Percentiles rank a stretch among this genome's conserved stretches.
phyloP scores from a whole-genome alignment of 2,888 invertebrate species.

The Sthenelais limicola region DNA sequence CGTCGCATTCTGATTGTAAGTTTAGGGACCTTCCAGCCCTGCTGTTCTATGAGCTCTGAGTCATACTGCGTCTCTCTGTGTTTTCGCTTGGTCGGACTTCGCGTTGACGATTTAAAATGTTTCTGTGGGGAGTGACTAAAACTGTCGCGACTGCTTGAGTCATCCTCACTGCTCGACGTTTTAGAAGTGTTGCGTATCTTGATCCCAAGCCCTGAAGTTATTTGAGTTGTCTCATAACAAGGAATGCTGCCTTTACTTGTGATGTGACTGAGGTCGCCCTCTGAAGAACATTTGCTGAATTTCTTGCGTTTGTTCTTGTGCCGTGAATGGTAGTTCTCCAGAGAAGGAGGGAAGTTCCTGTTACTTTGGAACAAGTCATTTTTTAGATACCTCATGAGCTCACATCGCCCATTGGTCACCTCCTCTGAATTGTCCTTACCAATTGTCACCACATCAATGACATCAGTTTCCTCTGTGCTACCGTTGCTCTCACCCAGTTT shows the following conservation, averaged over 20 bases:
- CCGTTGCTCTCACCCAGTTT: no score
- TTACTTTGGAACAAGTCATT: no score
- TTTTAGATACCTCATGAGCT: no score
- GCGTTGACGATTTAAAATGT: conserved; percentile 5
- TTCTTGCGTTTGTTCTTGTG: conserved; percentile 25
- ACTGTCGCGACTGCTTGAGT: conserved; percentile 12
- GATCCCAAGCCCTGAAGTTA: conserved; percentile 27
- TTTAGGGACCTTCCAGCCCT: conserved; percentile 38
- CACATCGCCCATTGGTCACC: no score
- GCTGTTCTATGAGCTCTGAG: conserved; percentile 32
- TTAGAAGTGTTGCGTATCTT: conserved; percentile 35
- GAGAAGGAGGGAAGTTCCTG: no score
- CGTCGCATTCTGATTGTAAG: conserved; percentile 41
- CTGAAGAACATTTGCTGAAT: not conserved
- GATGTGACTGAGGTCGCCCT: not conserved
- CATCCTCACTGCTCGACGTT: conserved; percentile 18
- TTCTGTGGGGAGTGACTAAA: not conserved
- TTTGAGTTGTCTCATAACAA: conserved; percentile 22
- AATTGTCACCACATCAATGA: no score
- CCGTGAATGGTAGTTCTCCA: no score
- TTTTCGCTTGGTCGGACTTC: conserved; percentile 24
- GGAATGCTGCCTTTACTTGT: conserved; percentile 3
- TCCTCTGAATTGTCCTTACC: no score
- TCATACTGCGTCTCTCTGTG: conserved; percentile 37
- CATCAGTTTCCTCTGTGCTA: no score